phyloP scores from a whole-genome alignment of 2,797 vertebrate species.

The Ctenopoma kingsleyae region DNA sequence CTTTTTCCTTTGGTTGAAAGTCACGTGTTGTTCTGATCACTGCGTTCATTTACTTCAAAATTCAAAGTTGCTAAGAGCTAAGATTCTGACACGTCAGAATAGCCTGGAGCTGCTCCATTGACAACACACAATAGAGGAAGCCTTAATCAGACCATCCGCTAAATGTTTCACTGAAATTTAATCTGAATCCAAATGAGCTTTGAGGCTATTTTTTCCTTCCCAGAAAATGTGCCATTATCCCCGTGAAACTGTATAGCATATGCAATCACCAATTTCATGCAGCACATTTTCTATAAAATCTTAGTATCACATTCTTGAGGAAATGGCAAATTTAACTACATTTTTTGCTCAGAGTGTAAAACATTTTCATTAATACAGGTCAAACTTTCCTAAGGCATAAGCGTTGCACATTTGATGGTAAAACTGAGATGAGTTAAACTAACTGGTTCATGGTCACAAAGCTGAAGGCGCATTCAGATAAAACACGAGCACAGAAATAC shows the following conservation, averaged over 20 bases:
- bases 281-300: slow-evolving; percentile 37
- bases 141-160: slow-evolving; percentile 60
- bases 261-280: slow-evolving; percentile 58
- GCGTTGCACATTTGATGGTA: slow-evolving; percentile 29
- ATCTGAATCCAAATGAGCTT: slow-evolving; percentile 76
- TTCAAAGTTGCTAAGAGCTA: slow-evolving; percentile 28
- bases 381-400: slow-evolving; percentile 21
- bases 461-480: slow-evolving; percentile 21
- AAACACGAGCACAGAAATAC: slow-evolving; percentile 20
- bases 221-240: slow-evolving; percentile 68
- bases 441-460: slow-evolving; percentile 20
- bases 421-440: slow-evolving; percentile 37
- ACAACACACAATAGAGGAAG: slow-evolving; percentile 44
- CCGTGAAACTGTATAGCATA: slow-evolving; percentile 49
- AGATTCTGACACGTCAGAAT: slow-evolving; percentile 46
- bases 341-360: slow-evolving; percentile 25
- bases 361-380: slow-evolving; percentile 42
- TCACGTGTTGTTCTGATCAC: slow-evolving; percentile 13
- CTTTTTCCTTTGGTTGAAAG: slow-evolving; percentile 33
- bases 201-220: slow-evolving; percentile 61
- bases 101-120: slow-evolving; percentile 45
- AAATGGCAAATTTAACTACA: slow-evolving; percentile 32
- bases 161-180: slow-evolving; percentile 74
- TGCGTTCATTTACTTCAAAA: slow-evolving; percentile 11
- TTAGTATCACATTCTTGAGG: slow-evolving; percentile 36